phyloP scores from a whole-genome alignment of 2,797 vertebrate species.

The Pangasius krempfi region DNA sequence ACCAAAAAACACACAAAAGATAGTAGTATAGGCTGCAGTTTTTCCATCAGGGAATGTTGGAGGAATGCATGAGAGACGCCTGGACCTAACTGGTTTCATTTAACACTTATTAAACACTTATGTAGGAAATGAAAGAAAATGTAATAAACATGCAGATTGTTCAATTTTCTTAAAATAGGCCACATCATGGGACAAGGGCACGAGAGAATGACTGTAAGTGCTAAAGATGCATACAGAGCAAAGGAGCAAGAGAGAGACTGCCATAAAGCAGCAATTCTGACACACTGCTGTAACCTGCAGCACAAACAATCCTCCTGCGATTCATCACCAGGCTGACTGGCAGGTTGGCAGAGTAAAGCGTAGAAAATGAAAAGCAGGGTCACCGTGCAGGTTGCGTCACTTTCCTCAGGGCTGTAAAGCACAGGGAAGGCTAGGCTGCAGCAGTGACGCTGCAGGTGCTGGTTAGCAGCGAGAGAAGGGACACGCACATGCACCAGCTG shows the following conservation, averaged over 20 bases:
- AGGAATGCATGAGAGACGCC: not conserved
- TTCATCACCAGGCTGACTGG: not conserved
- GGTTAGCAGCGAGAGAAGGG: not conserved
- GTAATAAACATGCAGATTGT: not conserved
- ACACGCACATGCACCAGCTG: not conserved
- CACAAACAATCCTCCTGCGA: not conserved
- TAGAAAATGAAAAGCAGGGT: not conserved
- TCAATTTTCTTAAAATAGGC: conserved; percentile 31
- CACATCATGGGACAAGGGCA: conserved; percentile 1
- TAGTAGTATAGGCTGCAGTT: not conserved
- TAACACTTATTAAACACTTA: not conserved
- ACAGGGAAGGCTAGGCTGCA: not conserved
- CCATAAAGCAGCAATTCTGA: not conserved
- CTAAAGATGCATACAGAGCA: conserved; percentile 29
- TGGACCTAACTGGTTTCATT: not conserved
- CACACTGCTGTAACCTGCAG: not conserved
- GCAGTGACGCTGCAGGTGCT: conserved; percentile 27
- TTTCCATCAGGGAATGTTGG: not conserved
- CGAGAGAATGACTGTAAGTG: not conserved
- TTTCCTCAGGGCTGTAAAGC: not conserved
- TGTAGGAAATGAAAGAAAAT: not conserved
- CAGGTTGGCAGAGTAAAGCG: not conserved
- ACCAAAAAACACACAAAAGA: not conserved
- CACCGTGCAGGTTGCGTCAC: not conserved
- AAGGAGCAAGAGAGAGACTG: conserved; percentile 36